Evolutionary conservation across 2,888 invertebrate species (phyloP).

Genomic region (Lypha dubia): DNA sequence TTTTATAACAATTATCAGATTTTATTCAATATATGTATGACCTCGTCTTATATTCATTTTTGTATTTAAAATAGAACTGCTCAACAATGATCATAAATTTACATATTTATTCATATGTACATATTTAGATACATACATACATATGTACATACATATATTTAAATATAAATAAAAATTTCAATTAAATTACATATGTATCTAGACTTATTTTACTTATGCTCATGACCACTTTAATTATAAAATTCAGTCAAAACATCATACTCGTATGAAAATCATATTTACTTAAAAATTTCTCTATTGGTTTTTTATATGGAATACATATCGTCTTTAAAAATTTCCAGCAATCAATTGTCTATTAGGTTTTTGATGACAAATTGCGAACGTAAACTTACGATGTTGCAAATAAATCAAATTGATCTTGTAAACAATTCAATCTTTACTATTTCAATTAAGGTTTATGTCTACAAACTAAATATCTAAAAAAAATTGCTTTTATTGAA

Average conservation of each 20-base stretch:
- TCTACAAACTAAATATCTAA: slow-evolving; percentile 1
- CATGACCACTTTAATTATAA: slow-evolving; percentile 42
- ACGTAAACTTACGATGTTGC: slow-evolving; percentile 26
- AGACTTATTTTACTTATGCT: too few relatives aligned
- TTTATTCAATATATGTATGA: too few relatives aligned
- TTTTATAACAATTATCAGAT: too few relatives aligned
- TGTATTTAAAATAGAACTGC: too few relatives aligned
- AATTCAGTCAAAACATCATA: background rate
- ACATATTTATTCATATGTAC: too few relatives aligned
- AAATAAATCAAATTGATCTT: slow-evolving; percentile 55
- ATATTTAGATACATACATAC: background rate
- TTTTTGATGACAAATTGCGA: slow-evolving; percentile 8
- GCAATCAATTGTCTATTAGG: slow-evolving; percentile 26
- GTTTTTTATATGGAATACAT: too few relatives aligned
- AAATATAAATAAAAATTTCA: too few relatives aligned
- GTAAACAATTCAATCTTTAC: slow-evolving; percentile 51
- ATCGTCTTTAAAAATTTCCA: slow-evolving; percentile 1
- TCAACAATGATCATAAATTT: too few relatives aligned
- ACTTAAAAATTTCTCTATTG: too few relatives aligned
- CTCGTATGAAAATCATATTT: background rate
- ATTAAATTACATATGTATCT: too few relatives aligned
- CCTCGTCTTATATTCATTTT: background rate
- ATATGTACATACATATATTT: background rate
- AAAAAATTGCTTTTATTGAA: background rate
- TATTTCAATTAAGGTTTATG: slow-evolving; percentile 27